Evolutionary conservation across 2,888 invertebrate genomes (phyloP), one percentile per base, ranked within the genome.

Genomic region (Smittia aterrima): DNA sequence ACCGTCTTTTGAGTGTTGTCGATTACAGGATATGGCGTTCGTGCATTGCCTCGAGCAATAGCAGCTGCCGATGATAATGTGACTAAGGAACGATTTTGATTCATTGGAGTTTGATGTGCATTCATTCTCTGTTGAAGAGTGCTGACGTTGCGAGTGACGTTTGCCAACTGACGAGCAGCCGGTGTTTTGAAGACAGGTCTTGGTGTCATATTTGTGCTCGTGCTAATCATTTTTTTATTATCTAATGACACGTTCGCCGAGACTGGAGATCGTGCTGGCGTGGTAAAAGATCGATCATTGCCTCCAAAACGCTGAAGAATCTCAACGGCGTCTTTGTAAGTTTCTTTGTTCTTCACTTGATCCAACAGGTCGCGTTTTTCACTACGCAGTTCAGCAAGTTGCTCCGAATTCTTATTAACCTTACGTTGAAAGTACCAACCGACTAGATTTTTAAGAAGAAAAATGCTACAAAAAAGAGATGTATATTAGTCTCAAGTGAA

Each of bases 311-410:
- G 80, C 70, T 81, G 81, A 38, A 83, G 78, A 54, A 83, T 80
- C 77, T 81, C 81, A 32, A 82, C 78, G 54, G 83, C 83, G 58
- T 82, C 81, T 85, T 98, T 98, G 81, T 97, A 99, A 0, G 96
- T 98, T 83, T 98, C 98, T 41, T 91, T 98, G 80, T 98, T 97
- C 90, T 95, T 97, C 38, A 99, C 97, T 80, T 95, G 92, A 79
- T 98, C 96, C 75, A 99, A 84, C 77, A 98, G 90, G 81, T 92
- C 90, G 81, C 90, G 92, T 80, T 95, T 96, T 79, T 94, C 89
- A n/a, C 88, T 88, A 78, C 89, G 86, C 82, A 96, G 87, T 73
- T 87, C 87, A 66, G 83, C 84, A 47, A 95, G 83, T 80, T 91
- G 90, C 74, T 87, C 85, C 80, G 92, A 89, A 83, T 94, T 95